phyloP scores from a whole-genome alignment of 1,140 invertebrate species.

The Coenobita brevimanus region DNA sequence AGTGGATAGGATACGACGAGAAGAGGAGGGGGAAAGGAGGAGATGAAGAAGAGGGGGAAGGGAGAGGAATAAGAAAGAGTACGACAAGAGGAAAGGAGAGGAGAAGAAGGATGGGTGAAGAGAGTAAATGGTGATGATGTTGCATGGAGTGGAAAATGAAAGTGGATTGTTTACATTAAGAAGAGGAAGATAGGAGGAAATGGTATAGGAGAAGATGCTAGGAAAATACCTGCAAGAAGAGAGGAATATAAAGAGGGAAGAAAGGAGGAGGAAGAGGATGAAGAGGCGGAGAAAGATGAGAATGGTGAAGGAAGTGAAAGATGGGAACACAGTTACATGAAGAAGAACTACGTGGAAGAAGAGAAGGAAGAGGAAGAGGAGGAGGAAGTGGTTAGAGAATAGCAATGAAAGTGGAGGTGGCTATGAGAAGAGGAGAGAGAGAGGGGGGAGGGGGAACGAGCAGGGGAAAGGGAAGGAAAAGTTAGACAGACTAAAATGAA shows the following conservation, averaged over 20 bases:
- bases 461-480: not conserved
- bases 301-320: not conserved
- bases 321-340: not conserved
- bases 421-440: not conserved
- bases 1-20: not conserved
- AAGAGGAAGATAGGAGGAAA: not conserved
- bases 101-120: not conserved
- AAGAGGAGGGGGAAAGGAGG: not conserved
- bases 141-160: not conserved
- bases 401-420: not conserved
- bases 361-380: conserved; percentile 1
- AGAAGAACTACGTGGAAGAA: not conserved
- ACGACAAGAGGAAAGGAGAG: not conserved
- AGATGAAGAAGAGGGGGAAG: not conserved
- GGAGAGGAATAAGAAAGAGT: not conserved
- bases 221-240: not conserved
- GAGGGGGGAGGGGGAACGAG: not conserved
- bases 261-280: conserved; percentile 1
- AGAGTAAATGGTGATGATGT: not conserved
- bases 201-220: not conserved
- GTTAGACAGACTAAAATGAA: too few relatives aligned
- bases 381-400: too few relatives aligned
- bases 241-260: not conserved
- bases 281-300: not conserved
- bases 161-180: not conserved